phyloP scores from a whole-genome alignment of 1,140 invertebrate genomes.

The Drosophila guanche region DNA sequence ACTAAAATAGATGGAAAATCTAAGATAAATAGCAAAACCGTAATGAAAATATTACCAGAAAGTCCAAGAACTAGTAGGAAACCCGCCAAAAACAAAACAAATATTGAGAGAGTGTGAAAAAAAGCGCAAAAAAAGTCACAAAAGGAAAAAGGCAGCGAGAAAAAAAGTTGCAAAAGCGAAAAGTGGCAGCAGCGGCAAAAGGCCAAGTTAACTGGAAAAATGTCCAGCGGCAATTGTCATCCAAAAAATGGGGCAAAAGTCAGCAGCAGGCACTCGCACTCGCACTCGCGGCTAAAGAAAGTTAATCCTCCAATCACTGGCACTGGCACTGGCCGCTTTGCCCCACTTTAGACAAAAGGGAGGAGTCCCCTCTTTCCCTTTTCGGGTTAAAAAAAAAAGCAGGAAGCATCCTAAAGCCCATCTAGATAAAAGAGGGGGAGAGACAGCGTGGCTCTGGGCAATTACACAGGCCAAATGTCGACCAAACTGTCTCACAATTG shows the following conservation, averaged over 20 bases:
- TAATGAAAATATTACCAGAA: no score
- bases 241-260: slow-evolving; percentile 15
- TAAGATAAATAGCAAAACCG: no score
- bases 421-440: no score
- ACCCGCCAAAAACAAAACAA: slow-evolving; percentile 21
- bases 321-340: neutral
- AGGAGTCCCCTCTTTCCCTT: no score
- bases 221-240: slow-evolving; percentile 19
- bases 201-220: slow-evolving; percentile 33
- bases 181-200: slow-evolving; percentile 12
- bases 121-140: slow-evolving; percentile 5
- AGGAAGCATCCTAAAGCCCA: no score
- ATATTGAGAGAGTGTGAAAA: slow-evolving; percentile 34
- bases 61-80: neutral
- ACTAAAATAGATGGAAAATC: slow-evolving; percentile 51
- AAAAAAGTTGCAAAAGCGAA: slow-evolving; percentile 5
- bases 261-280: neutral
- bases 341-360: no score
- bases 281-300: slow-evolving; percentile 7
- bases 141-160: slow-evolving; percentile 13
- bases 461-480: slow-evolving; percentile 34
- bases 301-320: slow-evolving; percentile 22
- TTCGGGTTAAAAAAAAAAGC: no score
- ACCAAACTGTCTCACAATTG: slow-evolving; percentile 55
- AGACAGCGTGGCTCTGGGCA: neutral